Evolutionary conservation across 1,140 invertebrate species (phyloP), one percentile per base, ranked within the genome.

Genomic region (Adelges cooleyi): DNA sequence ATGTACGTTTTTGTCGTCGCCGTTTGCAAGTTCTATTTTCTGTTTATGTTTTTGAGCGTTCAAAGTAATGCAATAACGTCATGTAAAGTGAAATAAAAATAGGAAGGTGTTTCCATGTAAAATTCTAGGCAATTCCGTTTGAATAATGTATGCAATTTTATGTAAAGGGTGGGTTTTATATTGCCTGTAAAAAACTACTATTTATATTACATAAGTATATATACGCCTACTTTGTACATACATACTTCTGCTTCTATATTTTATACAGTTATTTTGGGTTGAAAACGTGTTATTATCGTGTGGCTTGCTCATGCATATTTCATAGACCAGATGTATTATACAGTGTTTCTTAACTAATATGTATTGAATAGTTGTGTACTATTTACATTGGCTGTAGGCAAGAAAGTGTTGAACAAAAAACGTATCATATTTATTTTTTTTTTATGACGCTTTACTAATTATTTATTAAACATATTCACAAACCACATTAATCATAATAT

Each of bases 81-180:
- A 33, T 62, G 42, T 48, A 48, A 62, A 62, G 56, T 46, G 56
- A 62, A 62, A 62, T 62, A 62, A 62, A 62, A 62, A 48, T 46
- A 25, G 42, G 25, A 29, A 62, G 42, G 42, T 48, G 56, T 62
- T 62, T 62, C 44, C 25, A 33, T 29, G 56, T 48, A 62, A 48
- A 62, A 48, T 62, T 62, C 56, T 29, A 22, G 42, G 56, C 56
- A 48, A 62, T 62, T 62, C 42, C 25, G 56, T 62, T 62, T 62
- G 56, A 62, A 62, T 62, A 62, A 62, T 62, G 56, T 62, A 62
- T 46, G 42, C 56, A 48, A 62, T 62, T 62, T 46, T 62, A 62
- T 62, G 56, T 42, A 48, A 62, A 62, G 42, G 56, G 40, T 29
- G 33, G 56, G 42, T 40, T 62, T 33, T 59, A 44, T 59, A 59